Percentiles rank a stretch among this genome's conserved stretches.
Evolutionary conservation across 2,797 vertebrate species (phyloP).

Genomic region (Xenopus petersii): DNA sequence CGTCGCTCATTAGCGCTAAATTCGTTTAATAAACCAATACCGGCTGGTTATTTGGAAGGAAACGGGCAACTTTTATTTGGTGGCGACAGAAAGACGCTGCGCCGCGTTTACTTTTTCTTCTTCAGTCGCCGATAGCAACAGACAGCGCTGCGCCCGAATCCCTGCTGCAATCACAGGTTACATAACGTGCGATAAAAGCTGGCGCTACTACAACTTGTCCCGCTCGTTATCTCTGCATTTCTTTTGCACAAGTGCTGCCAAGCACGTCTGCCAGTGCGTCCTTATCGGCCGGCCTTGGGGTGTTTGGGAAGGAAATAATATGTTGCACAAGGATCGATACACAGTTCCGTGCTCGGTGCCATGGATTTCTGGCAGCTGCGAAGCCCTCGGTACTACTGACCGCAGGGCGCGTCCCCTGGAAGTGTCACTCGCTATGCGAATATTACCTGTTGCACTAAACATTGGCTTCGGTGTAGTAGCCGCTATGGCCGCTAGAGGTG

Average conservation of each 20-base stretch:
- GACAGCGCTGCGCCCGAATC: neutral
- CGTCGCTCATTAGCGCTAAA: no score
- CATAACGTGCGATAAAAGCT: neutral
- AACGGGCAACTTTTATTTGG: no score
- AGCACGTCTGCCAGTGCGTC: constrained; percentile 9
- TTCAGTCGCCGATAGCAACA: neutral
- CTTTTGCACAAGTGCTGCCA: constrained; percentile 9
- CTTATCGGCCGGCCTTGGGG: constrained; percentile 22
- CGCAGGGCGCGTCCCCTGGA: neutral
- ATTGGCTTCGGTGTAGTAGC: neutral
- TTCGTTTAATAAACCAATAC: no score
- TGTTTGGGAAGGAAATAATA: constrained; percentile 20
- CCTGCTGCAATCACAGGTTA: neutral
- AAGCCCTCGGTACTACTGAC: neutral
- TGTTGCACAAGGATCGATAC: constrained; percentile 4
- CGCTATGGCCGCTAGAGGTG: constrained; percentile 63
- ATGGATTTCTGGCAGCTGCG: neutral
- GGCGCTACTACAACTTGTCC: neutral
- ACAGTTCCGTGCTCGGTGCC: neutral
- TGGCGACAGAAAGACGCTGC: no score
- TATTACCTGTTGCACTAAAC: constrained; percentile 31
- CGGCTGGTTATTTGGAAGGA: no score
- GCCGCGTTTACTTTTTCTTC: neutral
- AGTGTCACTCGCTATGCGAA: neutral
- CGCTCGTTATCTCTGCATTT: neutral